Evolutionary conservation across 2,797 vertebrate genomes (phyloP), one percentile per base, ranked within the genome.

Genomic region (Eremophila alpestris): DNA sequence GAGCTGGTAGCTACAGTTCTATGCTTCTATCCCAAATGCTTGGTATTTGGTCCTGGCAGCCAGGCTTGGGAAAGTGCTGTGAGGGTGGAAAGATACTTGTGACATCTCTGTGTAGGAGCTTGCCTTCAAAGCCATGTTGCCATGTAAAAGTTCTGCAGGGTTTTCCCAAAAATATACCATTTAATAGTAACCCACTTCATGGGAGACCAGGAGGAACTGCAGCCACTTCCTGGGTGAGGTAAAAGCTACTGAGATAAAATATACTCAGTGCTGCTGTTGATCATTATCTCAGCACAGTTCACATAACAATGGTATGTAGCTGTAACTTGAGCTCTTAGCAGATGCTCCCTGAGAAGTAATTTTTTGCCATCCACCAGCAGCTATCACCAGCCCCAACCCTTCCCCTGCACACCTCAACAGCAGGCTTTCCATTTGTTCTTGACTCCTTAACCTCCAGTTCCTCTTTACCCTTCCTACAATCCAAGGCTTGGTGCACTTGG

Each of bases 21-120:
- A 16, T 79, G 64, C 73, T 92, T 89, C 78, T 73, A 6, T 92
- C 76, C 38, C 52, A 78, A 70, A 40, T 83, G 54, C 60, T 86
- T 88, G 59, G 38, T 88, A 54, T 88, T 87, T 90, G 70, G 70
- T 69, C 69, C 83, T 91, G 81, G 43, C 87, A 96, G 41, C 30
- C n/a, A 70, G 71, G 75, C 52, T 77, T 77, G 45, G 68, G 78
- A 46, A 67, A 36, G 52, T 23, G 29, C 86, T 65, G 36, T 79
- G 87, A 79, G 30, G 24, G 43, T 79, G 64, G 75, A 43, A 92
- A 87, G 34, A 60, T 43, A 34, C 3, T 29, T 30, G 11, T 22
- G 41, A 40, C 38, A 46, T 87, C 45, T 83, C 86, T 64, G 27
- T 78, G 85, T 83, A 64, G 84, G 82, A 87, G 49, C 32, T 83